A percentile compares a stretch with the other conserved stretches of the same genome.
Evolutionary conservation across 2,113 vertebrate genomes (phyloP).

Genomic region (Phainopepla nitens): DNA sequence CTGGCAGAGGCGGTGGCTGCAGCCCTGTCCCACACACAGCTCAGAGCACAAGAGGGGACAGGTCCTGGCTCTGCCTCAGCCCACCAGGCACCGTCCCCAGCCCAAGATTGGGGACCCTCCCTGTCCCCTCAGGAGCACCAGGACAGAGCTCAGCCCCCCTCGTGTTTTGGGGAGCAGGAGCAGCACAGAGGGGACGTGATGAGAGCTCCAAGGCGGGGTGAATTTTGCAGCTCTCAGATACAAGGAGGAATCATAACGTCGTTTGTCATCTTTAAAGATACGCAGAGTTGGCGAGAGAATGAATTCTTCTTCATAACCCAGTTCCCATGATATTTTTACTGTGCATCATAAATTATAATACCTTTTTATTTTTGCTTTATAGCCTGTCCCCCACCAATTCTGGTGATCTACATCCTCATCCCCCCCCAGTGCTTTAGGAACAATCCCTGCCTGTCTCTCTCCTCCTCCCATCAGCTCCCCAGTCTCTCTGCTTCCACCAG

Average conservation of each 20-base stretch:
- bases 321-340: slow-evolving; percentile 52
- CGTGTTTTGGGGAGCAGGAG: background rate
- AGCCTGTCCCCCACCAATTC: slow-evolving; percentile 58
- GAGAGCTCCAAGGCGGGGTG: background rate
- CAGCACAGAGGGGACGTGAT: fast-evolving
- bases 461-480: background rate
- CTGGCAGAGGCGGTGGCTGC: background rate
- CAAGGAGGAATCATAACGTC: background rate
- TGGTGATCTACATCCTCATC: slow-evolving; percentile 54
- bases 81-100: background rate
- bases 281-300: slow-evolving; percentile 2
- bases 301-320: slow-evolving; percentile 33
- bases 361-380: slow-evolving; percentile 70
- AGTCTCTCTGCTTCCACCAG: background rate
- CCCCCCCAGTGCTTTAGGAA: slow-evolving; percentile 20
- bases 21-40: background rate
- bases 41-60: background rate
- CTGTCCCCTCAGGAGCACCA: background rate
- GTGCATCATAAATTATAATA: slow-evolving; percentile 66
- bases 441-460: background rate
- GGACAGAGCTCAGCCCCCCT: background rate
- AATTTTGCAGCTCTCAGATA: background rate
- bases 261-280: slow-evolving; percentile 32
- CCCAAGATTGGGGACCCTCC: background rate
- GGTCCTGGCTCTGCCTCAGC: background rate